Evolutionary conservation across 2,888 invertebrate species (phyloP), one percentile per base, ranked within the genome.

Genomic region (Nudaria mundana): DNA sequence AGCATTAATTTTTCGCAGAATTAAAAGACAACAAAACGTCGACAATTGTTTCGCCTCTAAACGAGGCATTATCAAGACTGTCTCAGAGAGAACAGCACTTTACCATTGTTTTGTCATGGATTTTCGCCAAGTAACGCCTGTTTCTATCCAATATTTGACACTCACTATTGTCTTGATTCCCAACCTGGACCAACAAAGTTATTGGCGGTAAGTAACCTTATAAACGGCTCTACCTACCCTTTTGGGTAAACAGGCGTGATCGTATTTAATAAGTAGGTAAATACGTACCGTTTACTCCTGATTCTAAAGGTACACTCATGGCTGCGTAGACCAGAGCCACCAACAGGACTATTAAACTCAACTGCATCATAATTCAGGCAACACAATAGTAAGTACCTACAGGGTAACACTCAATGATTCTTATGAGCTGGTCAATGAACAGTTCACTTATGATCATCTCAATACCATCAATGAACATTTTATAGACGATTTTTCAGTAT

Each of bases 221-320:
- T 7, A 20, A 20, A 20, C 2, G 3, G 8, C 8, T 20, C 5
- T 20, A 8, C 20, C 8, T 20, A 20, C n/a, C n/a, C n/a, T n/a
- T n/a, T n/a, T n/a, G n/a, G n/a, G n/a, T n/a, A n/a, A n/a, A n/a
- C n/a, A n/a, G n/a, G n/a, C n/a, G 13, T 15, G n/a, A 13, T 29
- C 15, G 4, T n/a, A 5, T 29, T 1, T 3, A 15, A 8, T 12
- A 13, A 7, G n/a, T 30, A 30, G 3, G 5, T 30, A 30, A 8
- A 12, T 35, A 18, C 11, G 10, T 42, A 76, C 76, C 69, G 43
- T 39, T 56, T 22, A 45, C 50, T 29, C 48, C 37, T 6, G 55
- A 38, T 28, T 66, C 67, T 43, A 77, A 33, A 2, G 82, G 78
- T 20, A 66, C 59, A 31, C 73, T 54, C 24, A 42, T 44, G 18